These are phyloP conservation scores for Acronicta psi DNA, from an alignment of 2,888 invertebrate genomes.

Conservation along the genomic window DNA sequence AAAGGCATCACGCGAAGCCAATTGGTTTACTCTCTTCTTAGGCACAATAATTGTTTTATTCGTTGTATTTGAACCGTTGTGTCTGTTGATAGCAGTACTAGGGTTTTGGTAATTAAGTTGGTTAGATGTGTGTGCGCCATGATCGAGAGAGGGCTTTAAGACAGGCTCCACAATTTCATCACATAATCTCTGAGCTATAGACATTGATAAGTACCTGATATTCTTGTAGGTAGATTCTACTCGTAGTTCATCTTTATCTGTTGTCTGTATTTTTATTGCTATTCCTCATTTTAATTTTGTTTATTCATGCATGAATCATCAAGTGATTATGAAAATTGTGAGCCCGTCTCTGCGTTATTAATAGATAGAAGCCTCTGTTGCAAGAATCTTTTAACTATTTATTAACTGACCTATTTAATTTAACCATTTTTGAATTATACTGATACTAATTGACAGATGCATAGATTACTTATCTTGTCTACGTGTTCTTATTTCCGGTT, in stretches of 20 bases:
- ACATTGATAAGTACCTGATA: slow-evolving; percentile 60
- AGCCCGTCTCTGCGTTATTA: neutral
- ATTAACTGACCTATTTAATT: too few species aligned
- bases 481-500: too few species aligned
- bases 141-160: slow-evolving; percentile 45
- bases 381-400: too few species aligned
- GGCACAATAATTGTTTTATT: slow-evolving; percentile 58
- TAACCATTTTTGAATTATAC: neutral
- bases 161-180: slow-evolving; percentile 70
- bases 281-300: slow-evolving; percentile 10
- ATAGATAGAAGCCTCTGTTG: neutral
- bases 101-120: slow-evolving; percentile 22
- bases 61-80: slow-evolving; percentile 54
- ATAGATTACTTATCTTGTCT: too few species aligned
- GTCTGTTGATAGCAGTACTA: slow-evolving; percentile 23
- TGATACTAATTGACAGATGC: neutral
- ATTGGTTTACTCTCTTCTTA: slow-evolving; percentile 61
- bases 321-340: slow-evolving; percentile 6
- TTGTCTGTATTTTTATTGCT: slow-evolving; percentile 1
- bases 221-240: neutral
- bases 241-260: slow-evolving; percentile 4
- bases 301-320: neutral
- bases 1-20: slow-evolving; percentile 49
- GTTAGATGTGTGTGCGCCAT: slow-evolving; percentile 1
- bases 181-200: slow-evolving; percentile 73